Evolutionary conservation across 2,113 vertebrate genomes (phyloP).

Genomic region (Tragulus kanchil): DNA sequence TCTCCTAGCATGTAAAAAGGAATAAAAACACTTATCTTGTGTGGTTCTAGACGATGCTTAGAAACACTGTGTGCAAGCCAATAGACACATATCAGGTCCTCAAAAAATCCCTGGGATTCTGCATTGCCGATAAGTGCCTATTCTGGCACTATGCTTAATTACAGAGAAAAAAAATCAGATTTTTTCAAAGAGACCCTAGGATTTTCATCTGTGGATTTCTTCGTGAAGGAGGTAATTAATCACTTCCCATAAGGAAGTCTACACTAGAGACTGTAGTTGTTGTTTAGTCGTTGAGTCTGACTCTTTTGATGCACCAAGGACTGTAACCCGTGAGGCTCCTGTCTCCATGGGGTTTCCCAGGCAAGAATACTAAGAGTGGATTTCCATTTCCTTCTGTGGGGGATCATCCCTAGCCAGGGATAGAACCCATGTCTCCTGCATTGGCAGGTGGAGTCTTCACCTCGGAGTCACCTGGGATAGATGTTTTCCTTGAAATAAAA

Average conservation of each 20-base stretch:
- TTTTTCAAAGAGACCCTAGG: not conserved
- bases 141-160: not conserved
- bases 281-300: not conserved
- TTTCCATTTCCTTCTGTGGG: not conserved
- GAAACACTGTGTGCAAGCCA: not conserved
- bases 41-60: not conserved
- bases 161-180: not conserved
- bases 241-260: not conserved
- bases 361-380: not conserved
- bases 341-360: not conserved
- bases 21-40: not conserved
- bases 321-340: not conserved
- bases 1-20: not conserved
- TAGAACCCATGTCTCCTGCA: not conserved
- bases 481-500: not conserved
- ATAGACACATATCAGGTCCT: not conserved
- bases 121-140: not conserved
- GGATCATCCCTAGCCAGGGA: not conserved
- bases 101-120: not conserved
- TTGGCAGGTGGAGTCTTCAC: not conserved
- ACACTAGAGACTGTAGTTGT: not conserved
- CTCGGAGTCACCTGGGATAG: not conserved
- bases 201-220: not conserved
- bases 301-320: not conserved
- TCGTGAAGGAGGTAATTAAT: not conserved